These are phyloP conservation scores for Thereva nobilitata DNA, from an alignment of 2,888 invertebrate genomes.

Conservation along the genomic window DNA sequence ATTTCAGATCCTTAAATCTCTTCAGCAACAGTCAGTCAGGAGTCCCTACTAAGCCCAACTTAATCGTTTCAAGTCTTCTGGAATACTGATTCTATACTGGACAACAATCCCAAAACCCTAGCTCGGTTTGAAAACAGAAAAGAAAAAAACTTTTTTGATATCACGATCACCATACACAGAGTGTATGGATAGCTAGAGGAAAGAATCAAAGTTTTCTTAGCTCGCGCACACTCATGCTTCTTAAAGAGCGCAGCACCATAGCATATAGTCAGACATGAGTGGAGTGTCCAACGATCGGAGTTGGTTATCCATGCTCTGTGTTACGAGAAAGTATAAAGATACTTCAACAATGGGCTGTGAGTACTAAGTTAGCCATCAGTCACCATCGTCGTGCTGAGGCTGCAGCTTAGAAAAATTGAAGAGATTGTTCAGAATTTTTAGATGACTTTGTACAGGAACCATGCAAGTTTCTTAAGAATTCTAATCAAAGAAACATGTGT, in stretches of 20 bases:
- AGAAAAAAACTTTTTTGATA: conserved; percentile 12
- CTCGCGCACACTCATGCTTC: conserved; percentile 31
- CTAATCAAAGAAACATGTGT: too few relatives aligned
- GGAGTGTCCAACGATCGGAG: too few relatives aligned
- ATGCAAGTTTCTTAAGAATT: too few relatives aligned
- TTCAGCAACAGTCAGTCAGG: not conserved
- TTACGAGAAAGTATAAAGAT: too few relatives aligned
- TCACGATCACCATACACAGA: conserved; percentile 19
- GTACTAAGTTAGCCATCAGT: not conserved
- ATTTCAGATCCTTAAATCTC: conserved; percentile 6
- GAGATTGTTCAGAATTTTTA: too few relatives aligned
- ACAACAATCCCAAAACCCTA: conserved; percentile 38
- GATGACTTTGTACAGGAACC: too few relatives aligned
- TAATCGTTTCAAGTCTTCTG: conserved; percentile 44
- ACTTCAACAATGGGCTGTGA: conserved; percentile 6
- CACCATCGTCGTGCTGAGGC: too few relatives aligned
- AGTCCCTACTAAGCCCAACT: conserved; percentile 38
- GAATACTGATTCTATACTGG: conserved; percentile 44
- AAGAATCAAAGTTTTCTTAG: conserved; percentile 4
- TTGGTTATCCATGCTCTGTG: too few relatives aligned
- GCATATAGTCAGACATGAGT: too few relatives aligned
- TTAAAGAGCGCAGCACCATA: conserved; percentile 10
- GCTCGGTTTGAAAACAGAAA: conserved; percentile 33
- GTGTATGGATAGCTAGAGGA: not conserved
- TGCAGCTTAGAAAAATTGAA: too few relatives aligned